Evolutionary conservation across 2,888 invertebrate species (phyloP), one percentile per base, ranked within the genome.

Genomic region (Meta bourneti): DNA sequence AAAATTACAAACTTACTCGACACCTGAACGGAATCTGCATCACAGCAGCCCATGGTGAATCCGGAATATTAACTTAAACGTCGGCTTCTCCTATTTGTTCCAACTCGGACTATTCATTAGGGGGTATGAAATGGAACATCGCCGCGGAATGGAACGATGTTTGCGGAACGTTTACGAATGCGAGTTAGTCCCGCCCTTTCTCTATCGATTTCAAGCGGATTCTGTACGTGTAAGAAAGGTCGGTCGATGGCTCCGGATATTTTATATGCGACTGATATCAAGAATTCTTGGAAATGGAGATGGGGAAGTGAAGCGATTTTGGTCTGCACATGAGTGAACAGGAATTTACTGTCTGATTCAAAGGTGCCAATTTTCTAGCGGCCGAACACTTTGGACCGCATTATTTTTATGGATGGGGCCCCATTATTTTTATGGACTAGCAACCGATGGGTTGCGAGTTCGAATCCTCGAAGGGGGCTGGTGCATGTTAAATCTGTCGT

Each of bases 1-100:
- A 83, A 51, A 79, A 34, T 5, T 34, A 6, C 6, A 9, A 20
- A 88, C 88, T 88, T 72, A 88, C 88, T 88, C 5, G 88, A 88
- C 61, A 88, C 81, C 19, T 81, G 80, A 13, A 88, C 80, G 4
- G 88, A 88, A 74, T 75, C 74, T 13, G 34, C 80, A 19, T 80
- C 80, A 61, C 88, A 88, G 74, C 88, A 88, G 16, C 88, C 54
- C 88, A 88, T 88, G 16, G 54, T 78, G 71, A 49, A n/a, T 6
- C 11, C 49, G 19, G 48, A 72, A 72, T 51, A 82, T 49, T 51
- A 11, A 52, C 16, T 51, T 7, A 19, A 54, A 11, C 16, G 11
- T 69, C 13, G 13, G 8, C 6, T 19, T 7, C 20, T 48, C n/a
- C n/a, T 9, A 7, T 74, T 5, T 72, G 13, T 52, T 54, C 11